A percentile compares a stretch with the other conserved stretches of the same genome.
phyloP scores from a whole-genome alignment of 1,140 invertebrate genomes.

The Cryptotermes secundus region DNA sequence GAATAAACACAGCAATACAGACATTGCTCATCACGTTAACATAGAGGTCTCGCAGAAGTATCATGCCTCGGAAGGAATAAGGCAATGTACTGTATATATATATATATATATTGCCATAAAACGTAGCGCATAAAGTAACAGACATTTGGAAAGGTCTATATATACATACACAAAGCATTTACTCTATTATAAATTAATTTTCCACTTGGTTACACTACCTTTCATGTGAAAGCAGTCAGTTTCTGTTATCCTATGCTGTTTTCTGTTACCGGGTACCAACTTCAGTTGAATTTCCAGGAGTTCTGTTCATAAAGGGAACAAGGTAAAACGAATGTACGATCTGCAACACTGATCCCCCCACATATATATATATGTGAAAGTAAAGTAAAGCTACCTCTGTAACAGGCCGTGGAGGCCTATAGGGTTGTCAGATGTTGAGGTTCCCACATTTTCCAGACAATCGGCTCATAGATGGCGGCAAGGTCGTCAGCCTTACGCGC shows the following conservation, averaged over 20 bases:
- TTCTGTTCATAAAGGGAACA: constrained; percentile 7
- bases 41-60: not conserved
- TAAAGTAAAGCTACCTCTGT: no score
- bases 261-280: not conserved
- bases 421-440: no score
- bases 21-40: not conserved
- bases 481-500: no score
- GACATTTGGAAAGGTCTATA: not conserved
- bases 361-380: no score
- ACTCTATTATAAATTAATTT: constrained; percentile 17
- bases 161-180: not conserved
- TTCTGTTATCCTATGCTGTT: not conserved
- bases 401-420: no score
- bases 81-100: not conserved
- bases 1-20: not conserved
- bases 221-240: not conserved
- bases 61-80: not conserved
- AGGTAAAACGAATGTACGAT: not conserved
- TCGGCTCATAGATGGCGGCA: no score
- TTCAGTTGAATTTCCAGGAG: not conserved
- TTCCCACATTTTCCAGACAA: no score
- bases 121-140: not conserved
- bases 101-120: not conserved
- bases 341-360: no score
- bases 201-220: not conserved